Evolutionary conservation across 2,888 invertebrate genomes (phyloP).

Genomic region (Drosophila fungiperda): DNA sequence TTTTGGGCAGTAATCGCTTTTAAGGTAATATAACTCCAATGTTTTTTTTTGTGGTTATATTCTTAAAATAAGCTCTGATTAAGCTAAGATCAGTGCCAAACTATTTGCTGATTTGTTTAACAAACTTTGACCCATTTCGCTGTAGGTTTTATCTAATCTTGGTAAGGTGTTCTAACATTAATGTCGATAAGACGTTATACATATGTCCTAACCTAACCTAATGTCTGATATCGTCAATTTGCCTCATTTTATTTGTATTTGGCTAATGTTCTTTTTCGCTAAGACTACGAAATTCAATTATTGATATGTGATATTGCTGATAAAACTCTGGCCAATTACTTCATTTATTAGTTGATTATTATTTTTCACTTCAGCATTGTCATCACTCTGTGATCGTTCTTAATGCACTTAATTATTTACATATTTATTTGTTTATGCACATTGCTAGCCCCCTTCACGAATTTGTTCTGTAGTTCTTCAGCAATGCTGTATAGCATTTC

Average conservation of each 20-base stretch:
- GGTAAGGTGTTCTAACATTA: background rate
- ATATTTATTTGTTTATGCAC: background rate
- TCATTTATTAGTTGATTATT: background rate
- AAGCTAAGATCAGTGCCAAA: background rate
- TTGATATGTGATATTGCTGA: background rate
- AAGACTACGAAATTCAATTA: background rate
- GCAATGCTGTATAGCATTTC: constrained; percentile 17
- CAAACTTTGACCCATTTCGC: background rate
- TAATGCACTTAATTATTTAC: constrained; percentile 10
- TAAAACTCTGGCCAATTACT: background rate
- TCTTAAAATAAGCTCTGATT: background rate
- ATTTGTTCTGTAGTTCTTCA: background rate
- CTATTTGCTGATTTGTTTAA: background rate
- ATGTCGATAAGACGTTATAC: background rate
- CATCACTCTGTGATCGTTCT: background rate
- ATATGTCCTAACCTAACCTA: background rate
- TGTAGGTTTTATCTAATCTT: background rate
- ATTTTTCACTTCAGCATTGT: background rate
- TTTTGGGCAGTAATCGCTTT: background rate
- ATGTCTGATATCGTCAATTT: background rate
- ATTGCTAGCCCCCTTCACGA: background rate
- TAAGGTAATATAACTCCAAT: background rate
- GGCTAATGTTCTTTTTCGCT: background rate
- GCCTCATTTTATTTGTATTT: background rate
- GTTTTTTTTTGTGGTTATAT: background rate